Evolutionary conservation across 2,888 invertebrate species (phyloP), one percentile per base, ranked within the genome.

Genomic region (Unio pictorum): DNA sequence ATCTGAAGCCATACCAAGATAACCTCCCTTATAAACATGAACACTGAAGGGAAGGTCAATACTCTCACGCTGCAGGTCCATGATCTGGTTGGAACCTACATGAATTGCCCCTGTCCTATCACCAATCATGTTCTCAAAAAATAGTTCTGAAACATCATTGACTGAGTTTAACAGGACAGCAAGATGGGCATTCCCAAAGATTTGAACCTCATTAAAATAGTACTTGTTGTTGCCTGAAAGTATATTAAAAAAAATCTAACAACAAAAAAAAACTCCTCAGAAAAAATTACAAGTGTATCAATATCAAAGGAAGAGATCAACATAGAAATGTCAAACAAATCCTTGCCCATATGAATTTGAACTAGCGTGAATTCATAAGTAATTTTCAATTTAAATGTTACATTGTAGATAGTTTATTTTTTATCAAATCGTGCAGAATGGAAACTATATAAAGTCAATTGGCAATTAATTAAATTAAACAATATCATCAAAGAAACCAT

Each of bases 1-100:
- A 63, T 82, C 79, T 0, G 82, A 79, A 7, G 85, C 85, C 55
- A 85, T 74, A 6, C 84, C 85, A 6, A 85, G 76, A 65, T 71
- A 75, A 18, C 84, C 85, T 28, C 72, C 74, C 34, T 80, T 78
- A 66, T 85, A 85, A 11, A 85, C 82, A 60, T 81, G 84, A 0
- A 81, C 83, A 69, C 72, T 80, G 73, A 84, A 85, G 0, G 85
- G 85, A 1, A 85, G 78, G 66, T 85, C 85, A 45, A 85, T 83
- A 20, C 64, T 67, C 1, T 65, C 68, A 59, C 83, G 68, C 11
- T 77, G 55, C 26, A 85, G 73, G 65, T 83, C 82, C 83, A 84
- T 80, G 4, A 67, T 70, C 71, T 84, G 84, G 18, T 75, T 72
- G 23, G 70, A 66, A 15, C 83, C 84, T 3, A 85, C 73, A 61